Conservation (phyloP, 2,888 invertebrate species). For the Hybos culiciformis region DNA sequence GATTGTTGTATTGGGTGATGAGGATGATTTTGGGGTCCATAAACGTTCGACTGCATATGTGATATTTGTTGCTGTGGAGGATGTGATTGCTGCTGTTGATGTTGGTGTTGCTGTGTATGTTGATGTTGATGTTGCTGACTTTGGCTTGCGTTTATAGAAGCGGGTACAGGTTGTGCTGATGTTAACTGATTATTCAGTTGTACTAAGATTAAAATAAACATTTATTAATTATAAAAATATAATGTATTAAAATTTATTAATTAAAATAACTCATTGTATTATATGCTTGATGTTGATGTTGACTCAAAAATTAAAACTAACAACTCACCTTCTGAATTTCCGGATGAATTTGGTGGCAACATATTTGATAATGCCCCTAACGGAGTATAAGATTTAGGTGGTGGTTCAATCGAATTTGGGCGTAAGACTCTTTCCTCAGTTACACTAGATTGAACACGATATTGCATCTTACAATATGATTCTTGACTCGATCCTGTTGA, state of each 20-base stretch:
- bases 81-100: conserved; percentile 6
- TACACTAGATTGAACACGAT: conserved; percentile 75
- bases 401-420: conserved; percentile 30
- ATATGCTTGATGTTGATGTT: conserved; percentile 4
- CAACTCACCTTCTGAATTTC: conserved; percentile 33
- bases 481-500: conserved; percentile 61
- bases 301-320: conserved; percentile 12
- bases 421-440: conserved; percentile 72
- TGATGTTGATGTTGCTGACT: conserved; percentile 12
- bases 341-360: conserved; percentile 50
- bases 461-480: conserved; percentile 80
- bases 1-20: background rate
- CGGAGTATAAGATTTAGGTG: conserved; percentile 63
- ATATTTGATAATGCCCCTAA: conserved; percentile 72
- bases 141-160: conserved; percentile 10
- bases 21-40: background rate
- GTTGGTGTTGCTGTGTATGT: conserved; percentile 12
- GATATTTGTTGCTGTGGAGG: conserved; percentile 10
- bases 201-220: no score
- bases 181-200: conserved; percentile 15
- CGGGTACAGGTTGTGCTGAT: conserved; percentile 16
- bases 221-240: no score
- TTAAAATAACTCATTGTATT: conserved; percentile 2
- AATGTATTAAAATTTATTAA: no score
- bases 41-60: conserved; percentile 18